Conservation (phyloP, 1,140 invertebrate genomes). For the Galendromus occidentalis region DNA sequence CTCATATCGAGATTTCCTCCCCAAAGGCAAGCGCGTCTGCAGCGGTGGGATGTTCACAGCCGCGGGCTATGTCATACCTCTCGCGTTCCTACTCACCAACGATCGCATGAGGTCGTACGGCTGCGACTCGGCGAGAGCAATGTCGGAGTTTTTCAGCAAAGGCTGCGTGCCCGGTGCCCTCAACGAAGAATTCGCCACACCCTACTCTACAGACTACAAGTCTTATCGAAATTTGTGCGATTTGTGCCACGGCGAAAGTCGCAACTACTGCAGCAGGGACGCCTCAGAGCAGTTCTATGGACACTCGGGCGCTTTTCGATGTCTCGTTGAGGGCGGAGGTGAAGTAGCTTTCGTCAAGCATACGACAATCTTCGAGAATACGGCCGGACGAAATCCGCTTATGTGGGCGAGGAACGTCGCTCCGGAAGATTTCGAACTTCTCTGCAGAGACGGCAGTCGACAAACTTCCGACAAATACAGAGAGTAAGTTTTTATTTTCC, state of each 20-base stretch:
- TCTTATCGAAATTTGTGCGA: conserved; percentile 54
- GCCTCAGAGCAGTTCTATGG: conserved; percentile 73
- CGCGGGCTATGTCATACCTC: conserved; percentile 83
- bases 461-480: conserved; percentile 19
- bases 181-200: conserved; percentile 44
- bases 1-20: no score
- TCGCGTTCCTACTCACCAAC: conserved; percentile 79
- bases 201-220: conserved; percentile 51
- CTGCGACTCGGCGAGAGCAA: conserved; percentile 66
- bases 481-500: neutral
- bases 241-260: conserved; percentile 69
- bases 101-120: conserved; percentile 76
- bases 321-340: conserved; percentile 79
- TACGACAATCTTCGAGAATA: conserved; percentile 71
- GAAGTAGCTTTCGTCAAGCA: conserved; percentile 80
- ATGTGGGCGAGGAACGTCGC: conserved; percentile 75
- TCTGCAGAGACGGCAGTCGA: conserved; percentile 70
- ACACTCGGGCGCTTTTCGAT: conserved; percentile 68
- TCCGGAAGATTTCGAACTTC: conserved; percentile 70
- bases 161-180: conserved; percentile 34
- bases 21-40: conserved; percentile 53
- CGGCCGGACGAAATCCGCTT: conserved; percentile 62
- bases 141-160: conserved; percentile 67
- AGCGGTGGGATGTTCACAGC: conserved; percentile 75
- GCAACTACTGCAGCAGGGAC: conserved; percentile 54